These are phyloP conservation scores for Amphibalanus amphitrite DNA, from an alignment of 1,140 invertebrate species.

Conservation along the genomic window DNA sequence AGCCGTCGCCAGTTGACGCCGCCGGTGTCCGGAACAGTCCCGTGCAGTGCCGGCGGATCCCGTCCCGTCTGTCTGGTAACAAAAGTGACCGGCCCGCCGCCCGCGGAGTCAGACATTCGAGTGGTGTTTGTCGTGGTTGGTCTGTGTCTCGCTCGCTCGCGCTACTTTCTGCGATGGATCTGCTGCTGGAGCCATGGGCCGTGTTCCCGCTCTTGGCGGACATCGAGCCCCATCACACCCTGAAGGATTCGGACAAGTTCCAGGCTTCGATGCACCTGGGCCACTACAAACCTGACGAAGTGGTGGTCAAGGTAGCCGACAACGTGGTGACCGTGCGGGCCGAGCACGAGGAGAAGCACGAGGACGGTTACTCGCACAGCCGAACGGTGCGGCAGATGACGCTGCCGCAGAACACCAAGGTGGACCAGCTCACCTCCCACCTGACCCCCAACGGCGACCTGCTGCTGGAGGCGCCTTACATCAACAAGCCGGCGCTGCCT, in stretches of 20 bases:
- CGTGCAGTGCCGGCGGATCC: too few species aligned
- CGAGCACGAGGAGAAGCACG: slow-evolving; percentile 9
- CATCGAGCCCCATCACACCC: too few species aligned
- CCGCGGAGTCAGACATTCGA: too few species aligned
- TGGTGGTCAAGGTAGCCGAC: slow-evolving; percentile 9
- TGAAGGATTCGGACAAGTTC: not conserved
- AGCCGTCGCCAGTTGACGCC: too few species aligned
- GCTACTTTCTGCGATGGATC: too few species aligned
- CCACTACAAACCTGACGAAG: slow-evolving; percentile 9
- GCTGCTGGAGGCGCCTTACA: not conserved
- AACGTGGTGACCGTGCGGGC: slow-evolving; percentile 5
- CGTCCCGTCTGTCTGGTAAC: too few species aligned
- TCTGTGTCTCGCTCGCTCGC: too few species aligned
- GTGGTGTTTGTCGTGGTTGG: too few species aligned
- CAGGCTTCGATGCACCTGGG: not conserved
- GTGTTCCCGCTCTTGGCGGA: too few species aligned
- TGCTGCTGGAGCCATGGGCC: too few species aligned
- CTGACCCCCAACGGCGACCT: not conserved
- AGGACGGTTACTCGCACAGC: slow-evolving; percentile 6
- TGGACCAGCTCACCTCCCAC: not conserved
- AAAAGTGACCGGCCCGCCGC: too few species aligned
- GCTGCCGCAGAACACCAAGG: not conserved
- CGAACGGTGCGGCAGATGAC: not conserved
- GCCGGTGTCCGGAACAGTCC: too few species aligned
- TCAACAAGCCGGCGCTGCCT: not conserved